Evolutionary conservation across 1,140 invertebrate species (phyloP), one percentile per base, ranked within the genome.

Genomic region (Hyles euphorbiae): DNA sequence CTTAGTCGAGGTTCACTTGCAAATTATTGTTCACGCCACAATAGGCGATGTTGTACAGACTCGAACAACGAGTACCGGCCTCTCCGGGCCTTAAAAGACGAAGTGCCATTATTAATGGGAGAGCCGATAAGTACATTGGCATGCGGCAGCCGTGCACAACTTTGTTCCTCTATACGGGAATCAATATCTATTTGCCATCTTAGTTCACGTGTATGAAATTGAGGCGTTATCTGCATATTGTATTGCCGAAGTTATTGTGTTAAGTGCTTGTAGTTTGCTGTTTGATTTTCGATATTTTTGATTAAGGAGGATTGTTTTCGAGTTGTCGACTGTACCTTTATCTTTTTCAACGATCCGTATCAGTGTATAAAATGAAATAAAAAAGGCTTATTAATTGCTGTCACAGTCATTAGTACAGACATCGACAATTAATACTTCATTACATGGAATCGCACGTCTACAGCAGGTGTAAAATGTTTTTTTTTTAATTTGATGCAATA

Each of bases 1-100:
- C 76, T 80, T 73, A 74, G 63, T 68, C 62, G 64, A 65, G 79
- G 72, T 81, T 83, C 75, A 63, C 72, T 81, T 85, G 76, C 77
- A 83, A 83, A 85, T 83, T 83, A 80, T 79, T 77, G 74, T 81
- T 79, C 70, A 71, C 71, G 68, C 72, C 68, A 78, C 72, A 80
- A 79, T 79, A 67, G 76, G 63, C 66, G 69, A 75, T 65, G 60
- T 56, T 40, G 69, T 74, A 72, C 68, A 78, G 56, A 61, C 62
- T 55, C 60, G 63, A 68, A 74, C 72, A 77, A 74, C 72, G 67
- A 69, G 64, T 72, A 61, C 65, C 63, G 5, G 46, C 7, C n/a
- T n/a, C 46, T 61, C 57, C 56, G 58, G 47, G 67, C 72, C 72
- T 78, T 78, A 78, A 78, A 78, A 73, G 72, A 75, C 70, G 65